These are phyloP conservation scores for Neofelis nebulosa DNA, from an alignment of 2,113 vertebrate species.

Conservation along the genomic window DNA sequence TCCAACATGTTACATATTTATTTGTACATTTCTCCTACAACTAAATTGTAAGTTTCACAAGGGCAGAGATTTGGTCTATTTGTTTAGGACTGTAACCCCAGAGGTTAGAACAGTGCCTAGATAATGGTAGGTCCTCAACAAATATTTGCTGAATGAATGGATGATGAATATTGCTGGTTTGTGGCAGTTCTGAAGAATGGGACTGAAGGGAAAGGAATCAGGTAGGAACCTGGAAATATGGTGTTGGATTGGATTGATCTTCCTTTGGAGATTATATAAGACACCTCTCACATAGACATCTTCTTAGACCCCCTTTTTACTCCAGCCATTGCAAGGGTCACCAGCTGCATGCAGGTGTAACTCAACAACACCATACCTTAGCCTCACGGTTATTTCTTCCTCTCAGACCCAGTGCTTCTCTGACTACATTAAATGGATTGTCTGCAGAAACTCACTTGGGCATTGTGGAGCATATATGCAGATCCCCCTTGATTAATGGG, in stretches of 20 bases:
- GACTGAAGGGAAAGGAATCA: background rate
- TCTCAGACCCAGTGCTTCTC: background rate
- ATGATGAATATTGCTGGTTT: background rate
- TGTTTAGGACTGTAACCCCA: conserved; percentile 16
- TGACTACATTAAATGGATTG: background rate
- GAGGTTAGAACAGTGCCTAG: background rate
- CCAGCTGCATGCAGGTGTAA: background rate
- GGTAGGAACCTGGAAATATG: background rate
- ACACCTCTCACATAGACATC: background rate
- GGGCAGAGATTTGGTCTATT: background rate
- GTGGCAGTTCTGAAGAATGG: background rate
- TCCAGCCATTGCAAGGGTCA: background rate
- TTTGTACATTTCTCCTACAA: background rate
- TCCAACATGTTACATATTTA: background rate
- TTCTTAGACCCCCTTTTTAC: background rate
- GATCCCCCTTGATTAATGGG: background rate
- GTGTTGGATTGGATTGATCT: background rate
- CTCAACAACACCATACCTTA: background rate
- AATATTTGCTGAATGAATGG: background rate
- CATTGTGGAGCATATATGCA: background rate
- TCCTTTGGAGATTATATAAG: background rate
- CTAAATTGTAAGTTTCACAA: background rate
- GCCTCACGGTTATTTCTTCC: background rate
- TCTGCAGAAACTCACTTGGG: background rate
- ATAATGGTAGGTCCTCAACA: background rate